Evolutionary conservation across 2,888 invertebrate species (phyloP), one percentile per base, ranked within the genome.

Genomic region (Cheilosia vulpina): DNA sequence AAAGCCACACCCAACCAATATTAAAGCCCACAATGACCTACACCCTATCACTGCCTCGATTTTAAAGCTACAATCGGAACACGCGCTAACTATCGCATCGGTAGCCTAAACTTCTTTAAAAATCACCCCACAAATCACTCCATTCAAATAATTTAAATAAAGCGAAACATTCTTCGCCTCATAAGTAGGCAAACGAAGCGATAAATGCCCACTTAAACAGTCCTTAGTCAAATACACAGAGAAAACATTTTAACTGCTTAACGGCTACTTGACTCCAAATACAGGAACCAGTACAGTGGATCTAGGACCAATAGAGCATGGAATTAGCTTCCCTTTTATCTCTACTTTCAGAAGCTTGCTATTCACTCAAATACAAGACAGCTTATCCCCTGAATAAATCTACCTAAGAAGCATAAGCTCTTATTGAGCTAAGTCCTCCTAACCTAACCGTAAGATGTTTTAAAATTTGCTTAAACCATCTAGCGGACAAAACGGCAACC

Each of bases 381-480:
- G 69, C 75, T 84, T 75, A 84, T 80, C 80, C 60, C 52, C 38
- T 65, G 63, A 65, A 34, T 71, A 80, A 79, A 72, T 60, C 68
- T 38, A 47, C 19, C n/a, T 73, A 63, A 27, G 47, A 7, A 78
- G 53, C 43, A 60, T 65, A 78, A 73, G 68, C 72, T 72, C 11
- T 24, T 63, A 41, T 38, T 15, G 15, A 76, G 47, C 63, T 41
- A 34, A 4, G 34, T 43, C 13, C 17, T n/a, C 38, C 13, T 17
- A 11, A 31, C 9, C 0, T 31, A 19, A 0, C 1, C 13, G 24
- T 27, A 38, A 47, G 21, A 27, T 5, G n/a, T 60, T 55, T 24
- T 11, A 34, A 45, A 47, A 52, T 11, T 5, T 31, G 13, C 50
- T 50, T 43, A n/a, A n/a, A 47, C 79, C 80, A 75, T 55, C 80